These are phyloP conservation scores for Tricholauxania praeusta DNA, from an alignment of 2,888 invertebrate species.

Conservation along the genomic window DNA sequence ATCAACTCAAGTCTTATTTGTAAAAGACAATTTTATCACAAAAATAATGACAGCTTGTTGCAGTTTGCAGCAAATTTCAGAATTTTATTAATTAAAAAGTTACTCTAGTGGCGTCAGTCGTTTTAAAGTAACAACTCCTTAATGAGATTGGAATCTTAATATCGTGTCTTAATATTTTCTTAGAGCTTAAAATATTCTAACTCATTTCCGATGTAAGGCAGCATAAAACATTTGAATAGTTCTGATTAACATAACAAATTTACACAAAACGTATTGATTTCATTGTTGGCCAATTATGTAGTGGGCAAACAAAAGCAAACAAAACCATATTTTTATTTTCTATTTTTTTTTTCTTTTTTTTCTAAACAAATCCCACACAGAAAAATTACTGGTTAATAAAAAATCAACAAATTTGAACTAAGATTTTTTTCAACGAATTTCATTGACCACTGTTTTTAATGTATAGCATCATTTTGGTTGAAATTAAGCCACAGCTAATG, in stretches of 20 bases:
- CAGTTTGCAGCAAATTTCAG: no score
- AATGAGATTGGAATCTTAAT: no score
- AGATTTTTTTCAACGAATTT: background rate
- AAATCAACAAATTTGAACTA: background rate
- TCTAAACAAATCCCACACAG: background rate
- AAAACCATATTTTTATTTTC: background rate
- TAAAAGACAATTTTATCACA: no score
- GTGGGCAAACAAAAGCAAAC: background rate
- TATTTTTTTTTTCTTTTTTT: background rate
- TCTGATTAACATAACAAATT: background rate
- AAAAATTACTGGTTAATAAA: background rate
- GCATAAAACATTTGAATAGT: no score
- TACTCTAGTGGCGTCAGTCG: no score
- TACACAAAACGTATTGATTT: background rate
- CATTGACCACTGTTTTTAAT: conserved; percentile 6
- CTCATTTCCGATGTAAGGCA: no score
- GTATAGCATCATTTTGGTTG: conserved; percentile 13
- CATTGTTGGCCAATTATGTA: background rate
- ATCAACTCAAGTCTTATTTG: no score
- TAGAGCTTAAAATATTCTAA: no score
- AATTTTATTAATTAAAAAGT: no score
- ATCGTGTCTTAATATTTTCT: no score
- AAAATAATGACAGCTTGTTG: no score
- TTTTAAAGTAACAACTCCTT: no score
- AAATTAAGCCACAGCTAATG: conserved; percentile 10